Base-by-base conservation (phyloP, 2,113 vertebrate genomes). In the Apus apus region DNA sequence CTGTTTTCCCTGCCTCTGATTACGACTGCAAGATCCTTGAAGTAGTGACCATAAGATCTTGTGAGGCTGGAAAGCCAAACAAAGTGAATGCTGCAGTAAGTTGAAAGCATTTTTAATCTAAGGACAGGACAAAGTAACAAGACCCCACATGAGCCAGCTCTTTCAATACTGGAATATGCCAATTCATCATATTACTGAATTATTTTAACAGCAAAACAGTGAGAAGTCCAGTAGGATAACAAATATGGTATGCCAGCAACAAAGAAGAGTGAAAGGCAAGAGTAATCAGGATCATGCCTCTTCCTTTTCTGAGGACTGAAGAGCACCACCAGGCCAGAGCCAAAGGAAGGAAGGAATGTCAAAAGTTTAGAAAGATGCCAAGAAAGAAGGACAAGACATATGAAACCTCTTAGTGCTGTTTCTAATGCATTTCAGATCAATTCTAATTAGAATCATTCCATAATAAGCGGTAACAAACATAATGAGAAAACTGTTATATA, bases 1-100 rank as follows among this genome's bases (percentile, higher is more conserved):
- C 93, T 96, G 94, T 81, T 95, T 89, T 96, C 94, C 90, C 90
- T 95, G 94, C 65, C 93, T 93, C 79, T 92, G 88, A 90, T 93
- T 87, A 93, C 3, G 30, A 92, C 79, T 94, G 94, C 87, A 95
- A 95, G 90, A 86, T 95, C 76, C 90, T 81, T 77, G 40, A 94
- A 86, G 83, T 18, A 93, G 60, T 72, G 85, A 96, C 94, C 92
- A 14, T 86, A 72, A 86, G 87, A 87, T 56, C 64, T 32, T 48
- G 85, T 72, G 84, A 89, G 50, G 85, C 85, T 94, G 94, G 67
- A 96, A 94, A 97, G 79, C 92, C 83, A 64, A 93, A 94, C 77
- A 91, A 82, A 95, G 71, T 29, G 89, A 94, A 81, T 8, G 27
- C 23, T 87, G 85, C 67, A 72, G 90, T 91, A 83, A 94, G 87